Base-by-base conservation (phyloP, 2,113 vertebrate genomes). In the Siniperca knerii region DNA sequence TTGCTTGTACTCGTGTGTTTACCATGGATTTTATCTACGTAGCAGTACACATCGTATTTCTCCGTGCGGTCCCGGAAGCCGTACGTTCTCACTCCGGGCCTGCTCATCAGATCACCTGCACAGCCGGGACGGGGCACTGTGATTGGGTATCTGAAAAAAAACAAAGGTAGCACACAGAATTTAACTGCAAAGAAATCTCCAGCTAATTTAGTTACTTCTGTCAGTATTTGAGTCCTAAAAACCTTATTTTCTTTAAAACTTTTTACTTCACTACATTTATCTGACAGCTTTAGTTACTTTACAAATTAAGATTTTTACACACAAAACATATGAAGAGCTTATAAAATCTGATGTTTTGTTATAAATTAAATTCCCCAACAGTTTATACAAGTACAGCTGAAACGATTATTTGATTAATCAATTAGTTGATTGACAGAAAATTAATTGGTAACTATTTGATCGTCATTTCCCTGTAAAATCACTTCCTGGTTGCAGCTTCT, bases 21-120 rank as follows among this genome's bases (percentile, higher is more conserved):
- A 99, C 98, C 98, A 60, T 97, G 84, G 79, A 98, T 93, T 84
- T 87, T 92, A 67, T 97, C 97, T 67, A 97, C 97, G 9, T 97
- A 99, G 83, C 98, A 99, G 71, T 98, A 99, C 6, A 97, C 97
- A 3, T 99, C 98, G 0, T 98, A 99, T 16, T 93, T 97, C 92
- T 99, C 98, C 0, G 90, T 87, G 8, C 95, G 89, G 65, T 96
- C 93, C 37, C 98, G 96, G 40, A 95, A 35, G 18, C 98, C 98
- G 0, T 99, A 99, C 0, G 97, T 96, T 85, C 97, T 95, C 58
- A 99, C 96, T 42, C 98, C 98, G 42, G 97, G 96, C 77, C 94
- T 96, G 23, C 91, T 95, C 94, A 94, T 90, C 91, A 97, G 97
- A 37, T 99, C 95, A 29, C 98, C 98, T 35, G 94, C 94, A 72